phyloP scores from a whole-genome alignment of 1,140 invertebrate genomes.

The Hypsibius dujardini region DNA sequence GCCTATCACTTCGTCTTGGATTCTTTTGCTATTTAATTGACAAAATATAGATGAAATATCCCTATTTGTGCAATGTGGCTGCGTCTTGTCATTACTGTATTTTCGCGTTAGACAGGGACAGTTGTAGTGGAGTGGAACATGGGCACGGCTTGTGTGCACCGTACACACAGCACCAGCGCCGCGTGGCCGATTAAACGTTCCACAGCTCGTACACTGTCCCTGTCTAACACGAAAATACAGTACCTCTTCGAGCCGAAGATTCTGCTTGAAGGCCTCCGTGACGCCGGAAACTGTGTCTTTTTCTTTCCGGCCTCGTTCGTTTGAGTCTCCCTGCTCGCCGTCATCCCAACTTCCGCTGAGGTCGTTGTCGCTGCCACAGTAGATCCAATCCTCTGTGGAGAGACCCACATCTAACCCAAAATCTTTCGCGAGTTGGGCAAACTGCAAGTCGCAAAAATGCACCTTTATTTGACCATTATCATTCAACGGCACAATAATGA shows the following conservation, averaged over 20 bases:
- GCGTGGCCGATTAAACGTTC: too few species aligned
- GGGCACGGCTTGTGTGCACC: too few species aligned
- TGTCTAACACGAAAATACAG: not conserved
- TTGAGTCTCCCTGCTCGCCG: not conserved
- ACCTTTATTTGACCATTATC: not conserved
- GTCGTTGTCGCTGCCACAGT: slow-evolving; percentile 6
- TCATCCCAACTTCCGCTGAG: not conserved
- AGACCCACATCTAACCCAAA: not conserved
- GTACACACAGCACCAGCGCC: too few species aligned
- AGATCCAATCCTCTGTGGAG: not conserved
- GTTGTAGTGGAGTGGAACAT: too few species aligned
- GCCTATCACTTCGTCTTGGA: slow-evolving; percentile 28
- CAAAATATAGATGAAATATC: not conserved
- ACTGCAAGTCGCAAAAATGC: not conserved
- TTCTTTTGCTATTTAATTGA: not conserved
- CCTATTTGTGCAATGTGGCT: too few species aligned
- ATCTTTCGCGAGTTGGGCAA: slow-evolving; percentile 7
- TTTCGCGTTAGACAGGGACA: too few species aligned
- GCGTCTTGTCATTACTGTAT: too few species aligned
- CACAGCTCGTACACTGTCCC: too few species aligned
- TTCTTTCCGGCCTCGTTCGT: not conserved
- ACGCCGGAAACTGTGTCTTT: not conserved
- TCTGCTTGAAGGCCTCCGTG: slow-evolving; percentile 7
- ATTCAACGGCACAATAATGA: too few species aligned
- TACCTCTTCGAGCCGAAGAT: slow-evolving; percentile 1